phyloP scores from a whole-genome alignment of 2,797 vertebrate species.

The Psittacula derbiana region DNA sequence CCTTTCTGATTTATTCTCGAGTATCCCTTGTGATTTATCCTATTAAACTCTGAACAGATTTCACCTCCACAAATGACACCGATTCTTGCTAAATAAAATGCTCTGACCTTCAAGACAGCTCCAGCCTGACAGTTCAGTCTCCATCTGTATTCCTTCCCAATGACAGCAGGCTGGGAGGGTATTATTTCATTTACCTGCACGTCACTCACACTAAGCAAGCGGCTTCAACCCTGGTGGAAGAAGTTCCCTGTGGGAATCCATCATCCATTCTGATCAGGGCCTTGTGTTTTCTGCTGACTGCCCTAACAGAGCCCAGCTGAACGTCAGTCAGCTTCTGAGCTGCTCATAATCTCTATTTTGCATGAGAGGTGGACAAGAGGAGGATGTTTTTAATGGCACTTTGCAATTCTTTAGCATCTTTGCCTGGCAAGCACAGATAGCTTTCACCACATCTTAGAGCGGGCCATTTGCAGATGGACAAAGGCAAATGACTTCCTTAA shows the following conservation, averaged over 20 bases:
- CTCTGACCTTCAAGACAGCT: slow-evolving; percentile 68
- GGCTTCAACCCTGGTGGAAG: slow-evolving; percentile 36
- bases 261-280: slow-evolving; percentile 52
- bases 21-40: slow-evolving; percentile 59
- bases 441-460: background rate
- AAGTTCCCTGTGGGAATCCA: slow-evolving; percentile 47
- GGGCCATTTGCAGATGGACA: background rate
- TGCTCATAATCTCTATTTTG: slow-evolving; percentile 22
- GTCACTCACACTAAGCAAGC: slow-evolving; percentile 67
- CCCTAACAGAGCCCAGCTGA: slow-evolving; percentile 30
- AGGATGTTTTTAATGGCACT: background rate
- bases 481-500: background rate
- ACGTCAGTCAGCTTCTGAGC: slow-evolving; percentile 39
- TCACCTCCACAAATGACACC: slow-evolving; percentile 64
- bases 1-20: slow-evolving; percentile 60
- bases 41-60: slow-evolving; percentile 63
- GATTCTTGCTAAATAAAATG: slow-evolving; percentile 70
- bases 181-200: slow-evolving; percentile 65
- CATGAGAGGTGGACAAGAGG: background rate
- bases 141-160: slow-evolving; percentile 60
- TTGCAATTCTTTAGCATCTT: background rate
- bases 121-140: slow-evolving; percentile 50
- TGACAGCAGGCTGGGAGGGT: slow-evolving; percentile 54
- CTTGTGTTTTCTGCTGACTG: slow-evolving; percentile 1
- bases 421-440: background rate